Evolutionary conservation across 2,888 invertebrate species (phyloP).

Genomic region (Dusona sp.): DNA sequence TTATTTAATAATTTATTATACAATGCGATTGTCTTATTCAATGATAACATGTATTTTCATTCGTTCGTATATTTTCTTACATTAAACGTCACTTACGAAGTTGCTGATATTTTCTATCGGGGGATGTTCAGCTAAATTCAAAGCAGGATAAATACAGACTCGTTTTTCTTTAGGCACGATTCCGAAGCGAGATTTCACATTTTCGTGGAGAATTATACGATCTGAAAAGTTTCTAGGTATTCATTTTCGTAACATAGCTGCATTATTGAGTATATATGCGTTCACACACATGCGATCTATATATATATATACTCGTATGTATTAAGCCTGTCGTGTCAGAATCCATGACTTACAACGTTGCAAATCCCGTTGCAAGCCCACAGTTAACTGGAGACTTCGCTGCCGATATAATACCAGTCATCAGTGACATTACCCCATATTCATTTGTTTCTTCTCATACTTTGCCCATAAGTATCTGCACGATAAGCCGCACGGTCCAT

Average conservation of each 20-base stretch:
- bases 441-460: slow-evolving; percentile 60
- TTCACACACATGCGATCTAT: not conserved
- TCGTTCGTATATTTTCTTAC: not conserved
- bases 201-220: slow-evolving; percentile 32
- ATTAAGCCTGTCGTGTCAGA: slow-evolving; percentile 20
- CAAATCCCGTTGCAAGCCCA: slow-evolving; percentile 48
- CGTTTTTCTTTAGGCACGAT: slow-evolving; percentile 18
- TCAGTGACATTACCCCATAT: slow-evolving; percentile 68
- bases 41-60: not conserved
- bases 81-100: not conserved
- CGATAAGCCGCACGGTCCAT: not conserved
- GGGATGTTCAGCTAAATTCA: slow-evolving; percentile 3
- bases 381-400: slow-evolving; percentile 16
- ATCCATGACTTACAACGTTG: slow-evolving; percentile 47
- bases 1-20: not conserved
- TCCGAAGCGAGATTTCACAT: slow-evolving; percentile 25
- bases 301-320: not conserved
- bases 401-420: slow-evolving; percentile 64
- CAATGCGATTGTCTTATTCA: not conserved
- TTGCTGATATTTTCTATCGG: not conserved
- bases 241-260: slow-evolving; percentile 12
- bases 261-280: slow-evolving; percentile 8
- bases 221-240: slow-evolving; percentile 37
- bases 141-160: slow-evolving; percentile 13
- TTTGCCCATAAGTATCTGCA: slow-evolving; percentile 38